Conservation (phyloP, 2,797 vertebrate genomes). For the Coracias cyanogaster region DNA sequence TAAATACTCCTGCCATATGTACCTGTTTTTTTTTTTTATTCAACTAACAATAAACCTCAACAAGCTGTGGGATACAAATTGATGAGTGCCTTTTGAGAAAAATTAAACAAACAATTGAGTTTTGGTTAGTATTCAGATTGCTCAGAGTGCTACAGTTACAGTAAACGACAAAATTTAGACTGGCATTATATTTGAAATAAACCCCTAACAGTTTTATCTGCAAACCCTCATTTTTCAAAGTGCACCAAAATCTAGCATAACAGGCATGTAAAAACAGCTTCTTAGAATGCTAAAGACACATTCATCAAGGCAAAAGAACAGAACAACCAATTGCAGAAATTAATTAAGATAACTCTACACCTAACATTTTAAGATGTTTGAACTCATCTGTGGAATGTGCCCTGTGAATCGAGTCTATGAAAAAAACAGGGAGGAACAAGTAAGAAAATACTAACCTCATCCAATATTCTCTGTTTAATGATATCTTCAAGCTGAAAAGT, state of each 20-base stretch:
- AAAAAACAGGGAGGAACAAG: background rate
- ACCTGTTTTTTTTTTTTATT: background rate
- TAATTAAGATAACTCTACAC: background rate
- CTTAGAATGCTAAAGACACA: background rate
- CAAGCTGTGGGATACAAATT: background rate
- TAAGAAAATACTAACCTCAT: constrained; percentile 84
- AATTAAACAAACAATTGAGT: background rate
- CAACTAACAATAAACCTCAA: background rate
- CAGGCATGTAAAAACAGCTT: background rate
- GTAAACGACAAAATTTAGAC: background rate
- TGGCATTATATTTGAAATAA: background rate
- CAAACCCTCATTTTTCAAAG: background rate
- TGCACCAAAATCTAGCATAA: background rate
- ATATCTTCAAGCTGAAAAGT: constrained; percentile 94
- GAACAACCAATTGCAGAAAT: background rate
- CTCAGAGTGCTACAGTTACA: background rate
- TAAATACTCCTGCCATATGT: background rate
- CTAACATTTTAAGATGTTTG: background rate
- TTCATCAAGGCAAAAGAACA: background rate
- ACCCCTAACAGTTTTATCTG: background rate
- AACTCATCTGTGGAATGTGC: background rate
- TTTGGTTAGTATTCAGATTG: background rate
- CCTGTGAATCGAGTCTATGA: background rate
- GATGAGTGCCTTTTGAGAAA: background rate
- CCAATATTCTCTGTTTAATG: constrained; percentile 96